phyloP scores from a whole-genome alignment of 2,797 vertebrate genomes.

The Acipenser ruthenus region DNA sequence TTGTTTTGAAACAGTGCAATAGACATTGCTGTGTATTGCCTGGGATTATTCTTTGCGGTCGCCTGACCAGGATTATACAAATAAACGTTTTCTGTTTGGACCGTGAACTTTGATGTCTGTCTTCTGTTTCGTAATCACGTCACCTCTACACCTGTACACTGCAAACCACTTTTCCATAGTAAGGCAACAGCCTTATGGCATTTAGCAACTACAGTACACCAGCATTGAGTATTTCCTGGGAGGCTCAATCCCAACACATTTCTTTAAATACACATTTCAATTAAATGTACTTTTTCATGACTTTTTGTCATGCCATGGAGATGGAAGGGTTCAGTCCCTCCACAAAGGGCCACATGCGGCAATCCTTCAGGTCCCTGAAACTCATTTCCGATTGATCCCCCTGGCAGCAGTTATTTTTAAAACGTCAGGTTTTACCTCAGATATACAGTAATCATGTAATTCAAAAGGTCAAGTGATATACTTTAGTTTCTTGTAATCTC shows the following conservation, averaged over 20 bases:
- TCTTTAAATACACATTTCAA: conserved; percentile 17
- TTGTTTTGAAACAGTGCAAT: too few relatives aligned
- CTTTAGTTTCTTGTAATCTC: conserved; percentile 39
- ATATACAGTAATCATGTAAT: background rate
- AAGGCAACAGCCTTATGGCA: background rate
- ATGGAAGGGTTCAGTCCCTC: background rate
- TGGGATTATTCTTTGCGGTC: too few relatives aligned
- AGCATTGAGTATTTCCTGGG: background rate
- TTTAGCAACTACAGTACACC: background rate
- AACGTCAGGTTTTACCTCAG: conserved; percentile 38
- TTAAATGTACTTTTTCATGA: conserved; percentile 18
- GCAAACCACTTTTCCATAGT: background rate
- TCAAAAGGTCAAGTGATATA: conserved; percentile 14
- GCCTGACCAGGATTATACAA: too few relatives aligned
- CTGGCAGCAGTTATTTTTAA: conserved; percentile 37
- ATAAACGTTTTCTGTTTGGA: too few relatives aligned
- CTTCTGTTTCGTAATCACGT: too few relatives aligned
- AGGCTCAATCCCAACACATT: background rate
- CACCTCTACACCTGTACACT: too few relatives aligned
- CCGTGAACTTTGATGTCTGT: too few relatives aligned
- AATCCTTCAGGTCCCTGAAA: conserved; percentile 25
- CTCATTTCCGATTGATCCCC: conserved; percentile 39
- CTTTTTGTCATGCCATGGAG: conserved; percentile 23
- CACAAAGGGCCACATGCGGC: background rate
- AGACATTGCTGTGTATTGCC: too few relatives aligned